phyloP scores from a whole-genome alignment of 2,888 invertebrate species.

The Heliconius charithonia region DNA sequence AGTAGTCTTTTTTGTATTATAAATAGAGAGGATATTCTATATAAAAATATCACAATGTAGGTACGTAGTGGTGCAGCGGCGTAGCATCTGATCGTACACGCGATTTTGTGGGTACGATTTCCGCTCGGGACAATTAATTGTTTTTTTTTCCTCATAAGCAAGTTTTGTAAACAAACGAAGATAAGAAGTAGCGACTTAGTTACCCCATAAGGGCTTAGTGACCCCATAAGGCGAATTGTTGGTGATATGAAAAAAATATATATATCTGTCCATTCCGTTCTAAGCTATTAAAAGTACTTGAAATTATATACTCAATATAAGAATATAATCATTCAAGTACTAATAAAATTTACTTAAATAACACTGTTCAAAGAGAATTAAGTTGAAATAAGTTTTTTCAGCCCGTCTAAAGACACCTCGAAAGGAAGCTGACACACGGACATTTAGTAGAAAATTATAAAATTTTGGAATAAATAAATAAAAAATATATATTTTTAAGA shows the following conservation, averaged over 20 bases:
- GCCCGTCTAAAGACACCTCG: conserved; percentile 46
- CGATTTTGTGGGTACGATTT: too few species aligned
- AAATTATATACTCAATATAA: conserved; percentile 3
- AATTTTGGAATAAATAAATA: too few species aligned
- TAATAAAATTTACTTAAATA: conserved; percentile 39
- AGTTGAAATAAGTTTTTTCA: conserved; percentile 46
- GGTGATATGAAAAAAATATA: neutral
- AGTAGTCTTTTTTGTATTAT: neutral
- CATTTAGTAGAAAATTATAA: conserved; percentile 52
- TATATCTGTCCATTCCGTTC: neutral
- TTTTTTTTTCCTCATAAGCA: too few species aligned
- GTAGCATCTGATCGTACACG: too few species aligned
- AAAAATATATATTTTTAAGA: too few species aligned
- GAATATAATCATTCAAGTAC: conserved; percentile 7
- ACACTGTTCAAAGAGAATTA: conserved; percentile 44
- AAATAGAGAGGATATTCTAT: too few species aligned
- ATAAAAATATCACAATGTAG: too few species aligned
- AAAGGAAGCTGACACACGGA: conserved; percentile 54
- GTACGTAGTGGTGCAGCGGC: too few species aligned
- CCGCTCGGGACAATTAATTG: too few species aligned
- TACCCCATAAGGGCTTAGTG: too few species aligned
- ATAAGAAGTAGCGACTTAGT: too few species aligned
- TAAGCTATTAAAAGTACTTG: neutral
- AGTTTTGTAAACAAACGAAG: too few species aligned
- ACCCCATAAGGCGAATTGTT: neutral